phyloP scores from a whole-genome alignment of 2,888 invertebrate genomes.

The Drosophila silvestris region DNA sequence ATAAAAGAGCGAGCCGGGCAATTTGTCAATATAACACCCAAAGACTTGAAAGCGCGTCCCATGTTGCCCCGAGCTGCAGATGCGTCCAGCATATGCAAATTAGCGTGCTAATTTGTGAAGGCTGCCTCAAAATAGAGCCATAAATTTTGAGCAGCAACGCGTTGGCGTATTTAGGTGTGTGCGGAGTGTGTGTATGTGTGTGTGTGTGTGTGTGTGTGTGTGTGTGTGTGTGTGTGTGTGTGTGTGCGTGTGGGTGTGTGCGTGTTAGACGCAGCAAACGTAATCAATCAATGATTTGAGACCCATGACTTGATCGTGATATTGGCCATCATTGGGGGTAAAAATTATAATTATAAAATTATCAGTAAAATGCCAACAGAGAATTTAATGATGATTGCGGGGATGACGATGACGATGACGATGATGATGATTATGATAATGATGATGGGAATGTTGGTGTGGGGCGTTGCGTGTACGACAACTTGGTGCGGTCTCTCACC shows the following conservation, averaged over 20 bases:
- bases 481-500: constrained; percentile 75
- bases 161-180: constrained; percentile 2
- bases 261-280: constrained; percentile 8
- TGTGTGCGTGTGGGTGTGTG: constrained; percentile 1
- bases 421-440: constrained; percentile 5
- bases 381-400: constrained; percentile 43
- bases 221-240: background rate
- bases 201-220: constrained; percentile 1
- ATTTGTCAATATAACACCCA: constrained; percentile 73
- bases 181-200: background rate
- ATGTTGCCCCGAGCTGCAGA: constrained; percentile 21
- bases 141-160: constrained; percentile 50
- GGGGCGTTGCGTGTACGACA: constrained; percentile 65
- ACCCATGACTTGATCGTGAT: constrained; percentile 12
- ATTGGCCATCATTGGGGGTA: constrained; percentile 59
- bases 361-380: constrained; percentile 58
- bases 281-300: constrained; percentile 56
- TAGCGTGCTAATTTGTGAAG: constrained; percentile 68
- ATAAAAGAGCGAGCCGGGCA: constrained; percentile 54
- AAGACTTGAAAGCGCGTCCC: constrained; percentile 15
- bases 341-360: constrained; percentile 66
- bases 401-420: constrained; percentile 23
- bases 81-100: constrained; percentile 62
- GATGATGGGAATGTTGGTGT: background rate
- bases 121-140: constrained; percentile 61